Base-by-base conservation (phyloP, 2,797 vertebrate genomes). In the Oryzias sinensis region DNA sequence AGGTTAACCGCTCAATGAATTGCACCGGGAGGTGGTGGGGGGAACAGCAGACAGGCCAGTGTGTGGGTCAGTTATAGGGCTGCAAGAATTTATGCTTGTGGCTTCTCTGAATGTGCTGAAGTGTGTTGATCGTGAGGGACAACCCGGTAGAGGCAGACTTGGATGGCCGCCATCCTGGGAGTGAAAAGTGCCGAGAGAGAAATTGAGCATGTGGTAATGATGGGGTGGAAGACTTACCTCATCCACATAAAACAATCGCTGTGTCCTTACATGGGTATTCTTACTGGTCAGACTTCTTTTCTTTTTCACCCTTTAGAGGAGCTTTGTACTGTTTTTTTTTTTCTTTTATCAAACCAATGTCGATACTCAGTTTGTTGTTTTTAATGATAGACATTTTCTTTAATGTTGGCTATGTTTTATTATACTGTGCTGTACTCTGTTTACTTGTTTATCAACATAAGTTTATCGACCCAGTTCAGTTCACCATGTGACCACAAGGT, bases 221-320 rank as follows among this genome's bases (percentile, higher is more conserved):
- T 76, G 74, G 71, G 59, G 79, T 75, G 16, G 65, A 75, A 61
- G 74, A 49, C 77, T 89, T 80, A 85, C 77, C 76, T 87, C 87
- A 87, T 84, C 40, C 81, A 62, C 54, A 79, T 80, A 80, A 86
- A 85, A 82, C 68, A 79, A 79, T 75, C 59, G 25, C 33, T 54
- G 44, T 76, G 72, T 75, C 84, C 83, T 87, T 85, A 90, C 73
- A 83, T 81, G 87, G 87, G 40, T 76, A 80, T 85, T 73, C 65
- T 49, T 68, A 64, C 65, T 75, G 76, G 67, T 73, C 72, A 64
- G 49, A 44, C 44, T 27, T 70, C 47, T 46, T 64, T 65, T 65
- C 24, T 40, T 18, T 56, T 72, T 72, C 17, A 43, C 47, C 56
- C 49, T 65, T 61, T 76, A 82, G 81, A 74, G 51, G 33, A 65